A percentile compares a stretch with the other conserved stretches of the same genome.
phyloP scores from a whole-genome alignment of 2,888 invertebrate genomes.

The Amiota communis region DNA sequence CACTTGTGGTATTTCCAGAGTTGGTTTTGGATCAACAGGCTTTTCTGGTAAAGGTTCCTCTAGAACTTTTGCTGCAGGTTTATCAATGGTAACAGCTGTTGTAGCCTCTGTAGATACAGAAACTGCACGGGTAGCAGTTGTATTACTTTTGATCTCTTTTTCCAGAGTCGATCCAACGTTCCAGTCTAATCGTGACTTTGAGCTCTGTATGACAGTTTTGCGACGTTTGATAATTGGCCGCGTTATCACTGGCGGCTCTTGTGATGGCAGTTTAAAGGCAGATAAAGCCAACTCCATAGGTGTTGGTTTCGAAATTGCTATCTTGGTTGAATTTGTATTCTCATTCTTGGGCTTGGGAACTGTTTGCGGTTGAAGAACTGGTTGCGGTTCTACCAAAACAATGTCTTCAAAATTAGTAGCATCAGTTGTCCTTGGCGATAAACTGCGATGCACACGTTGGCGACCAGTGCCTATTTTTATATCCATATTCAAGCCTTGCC shows the following conservation, averaged over 20 bases:
- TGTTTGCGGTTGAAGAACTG: neutral
- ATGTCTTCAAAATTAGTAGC: conserved; percentile 65
- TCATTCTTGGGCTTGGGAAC: neutral
- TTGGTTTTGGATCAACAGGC: neutral
- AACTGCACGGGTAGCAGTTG: neutral
- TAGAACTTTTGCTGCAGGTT: no score
- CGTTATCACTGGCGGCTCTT: conserved; percentile 49
- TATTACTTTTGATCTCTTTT: neutral
- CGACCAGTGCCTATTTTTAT: conserved; percentile 14
- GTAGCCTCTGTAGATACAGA: no score
- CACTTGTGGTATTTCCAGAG: conserved; percentile 41
- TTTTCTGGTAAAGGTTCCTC: no score
- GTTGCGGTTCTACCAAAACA: conserved; percentile 63
- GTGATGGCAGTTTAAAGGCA: conserved; percentile 25
- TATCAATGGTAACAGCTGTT: no score
- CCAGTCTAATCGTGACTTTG: conserved; percentile 35
- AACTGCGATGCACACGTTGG: conserved; percentile 51
- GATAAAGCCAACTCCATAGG: neutral
- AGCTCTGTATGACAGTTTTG: conserved; percentile 55
- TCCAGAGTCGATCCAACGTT: neutral
- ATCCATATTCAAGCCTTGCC: conserved; percentile 30
- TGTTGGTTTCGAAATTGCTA: neutral
- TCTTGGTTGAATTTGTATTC: neutral
- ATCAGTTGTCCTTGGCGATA: conserved; percentile 40
- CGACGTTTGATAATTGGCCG: conserved; percentile 65